A percentile compares a stretch with the other conserved stretches of the same genome.
Evolutionary conservation across 2,113 vertebrate species (phyloP).

Genomic region (Pseudolaguvia tuberculata): DNA sequence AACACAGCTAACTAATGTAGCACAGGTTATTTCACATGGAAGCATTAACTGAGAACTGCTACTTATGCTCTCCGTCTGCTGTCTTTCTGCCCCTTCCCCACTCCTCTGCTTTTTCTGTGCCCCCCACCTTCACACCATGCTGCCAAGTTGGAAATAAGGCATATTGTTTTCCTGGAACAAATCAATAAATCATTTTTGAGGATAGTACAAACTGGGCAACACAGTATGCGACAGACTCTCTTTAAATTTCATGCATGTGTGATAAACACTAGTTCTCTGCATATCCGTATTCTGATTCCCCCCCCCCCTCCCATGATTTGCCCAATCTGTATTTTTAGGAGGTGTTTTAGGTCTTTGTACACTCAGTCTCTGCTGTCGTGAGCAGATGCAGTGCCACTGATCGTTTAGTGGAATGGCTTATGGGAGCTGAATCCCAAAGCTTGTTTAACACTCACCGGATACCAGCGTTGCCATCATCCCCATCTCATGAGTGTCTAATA

Average conservation of each 20-base stretch:
- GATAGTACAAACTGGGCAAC: neutral
- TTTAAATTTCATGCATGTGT: neutral
- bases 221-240: neutral
- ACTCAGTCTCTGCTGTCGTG: constrained; percentile 37
- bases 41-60: neutral
- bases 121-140: neutral
- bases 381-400: constrained; percentile 41
- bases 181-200: neutral
- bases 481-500: constrained; percentile 33
- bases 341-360: constrained; percentile 45
- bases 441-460: constrained; percentile 42
- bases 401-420: constrained; percentile 48
- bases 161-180: neutral
- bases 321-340: constrained; percentile 21
- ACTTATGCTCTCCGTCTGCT: neutral
- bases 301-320: neutral
- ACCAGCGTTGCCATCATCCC: constrained; percentile 40
- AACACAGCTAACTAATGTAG: neutral
- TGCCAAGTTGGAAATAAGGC: constrained; percentile 1
- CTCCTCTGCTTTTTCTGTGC: neutral
- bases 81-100: neutral
- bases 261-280: neutral
- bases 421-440: constrained; percentile 46
- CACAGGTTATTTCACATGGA: neutral
- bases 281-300: neutral